Evolutionary conservation across 35 echinoderm and acorn worm species (phyloP).

Genomic region (Apostichopus californicus): DNA sequence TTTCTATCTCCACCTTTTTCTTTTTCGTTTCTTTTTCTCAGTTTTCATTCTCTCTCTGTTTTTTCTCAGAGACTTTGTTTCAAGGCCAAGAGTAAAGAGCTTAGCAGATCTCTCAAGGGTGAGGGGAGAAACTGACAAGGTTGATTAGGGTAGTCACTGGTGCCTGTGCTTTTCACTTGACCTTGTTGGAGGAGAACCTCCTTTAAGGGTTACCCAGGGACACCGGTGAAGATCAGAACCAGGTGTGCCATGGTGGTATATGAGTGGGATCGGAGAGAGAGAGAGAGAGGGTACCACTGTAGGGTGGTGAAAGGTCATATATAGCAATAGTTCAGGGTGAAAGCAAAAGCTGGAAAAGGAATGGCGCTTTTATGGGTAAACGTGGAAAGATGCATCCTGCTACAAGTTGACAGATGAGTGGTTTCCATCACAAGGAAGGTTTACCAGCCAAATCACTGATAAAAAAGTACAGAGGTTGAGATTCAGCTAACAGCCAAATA

Average conservation of each 20-base stretch:
- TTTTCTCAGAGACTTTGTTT: not conserved
- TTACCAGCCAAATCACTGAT: not conserved
- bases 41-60: not conserved
- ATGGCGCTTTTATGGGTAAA: conserved; percentile 31
- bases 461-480: not conserved
- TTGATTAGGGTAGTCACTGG: conserved; percentile 18
- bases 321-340: conserved; percentile 40
- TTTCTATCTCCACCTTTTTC: not conserved
- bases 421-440: not conserved
- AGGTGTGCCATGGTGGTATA: conserved; percentile 26
- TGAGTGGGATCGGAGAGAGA: not conserved
- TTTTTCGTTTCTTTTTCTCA: not conserved
- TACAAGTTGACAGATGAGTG: conserved; percentile 18
- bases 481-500: not conserved
- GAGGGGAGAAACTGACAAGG: conserved; percentile 31
- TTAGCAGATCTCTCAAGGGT: conserved; percentile 40
- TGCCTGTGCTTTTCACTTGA: not conserved
- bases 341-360: conserved; percentile 21
- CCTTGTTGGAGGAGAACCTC: conserved; percentile 9
- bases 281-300: not conserved
- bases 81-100: conserved; percentile 30
- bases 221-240: conserved; percentile 18
- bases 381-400: conserved; percentile 47
- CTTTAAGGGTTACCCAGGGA: conserved; percentile 46
- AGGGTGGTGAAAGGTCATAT: conserved; percentile 44